A percentile compares a stretch with the other conserved stretches of the same genome.
Evolutionary conservation across 2,888 invertebrate genomes (phyloP).

Genomic region (Calameuta pallipes): DNA sequence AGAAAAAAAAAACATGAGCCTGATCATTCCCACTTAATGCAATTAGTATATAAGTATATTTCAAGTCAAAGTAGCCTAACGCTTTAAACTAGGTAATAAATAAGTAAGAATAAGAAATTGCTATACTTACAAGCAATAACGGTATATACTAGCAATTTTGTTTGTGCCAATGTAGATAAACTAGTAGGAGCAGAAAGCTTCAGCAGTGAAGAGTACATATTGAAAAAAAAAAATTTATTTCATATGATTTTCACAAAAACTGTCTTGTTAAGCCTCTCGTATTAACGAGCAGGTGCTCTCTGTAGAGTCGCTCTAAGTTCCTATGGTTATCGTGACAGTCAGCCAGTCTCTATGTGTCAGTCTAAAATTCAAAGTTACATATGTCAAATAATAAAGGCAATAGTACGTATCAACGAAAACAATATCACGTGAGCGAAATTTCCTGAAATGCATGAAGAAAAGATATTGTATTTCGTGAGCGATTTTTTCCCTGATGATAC

Average conservation of each 20-base stretch:
- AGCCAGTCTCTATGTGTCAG: not conserved
- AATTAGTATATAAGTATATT: not conserved
- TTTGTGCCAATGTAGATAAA: constrained; percentile 29
- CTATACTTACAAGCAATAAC: constrained; percentile 25
- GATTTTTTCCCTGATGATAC: not conserved
- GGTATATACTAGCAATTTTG: constrained; percentile 22
- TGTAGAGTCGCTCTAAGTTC: constrained; percentile 21
- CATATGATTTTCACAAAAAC: not conserved
- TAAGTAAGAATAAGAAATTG: constrained; percentile 9
- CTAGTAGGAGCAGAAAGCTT: constrained; percentile 16
- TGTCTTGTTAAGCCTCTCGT: not conserved
- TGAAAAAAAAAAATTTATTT: not conserved
- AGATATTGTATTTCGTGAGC: not conserved
- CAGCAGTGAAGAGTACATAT: constrained; percentile 5
- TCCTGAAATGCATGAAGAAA: too few relatives aligned
- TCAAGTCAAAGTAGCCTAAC: constrained; percentile 4
- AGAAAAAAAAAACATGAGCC: constrained; percentile 11
- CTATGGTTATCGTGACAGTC: constrained; percentile 8
- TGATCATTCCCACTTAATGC: constrained; percentile 11
- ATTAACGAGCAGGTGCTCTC: constrained; percentile 14
- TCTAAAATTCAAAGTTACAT: not conserved
- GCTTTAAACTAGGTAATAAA: not conserved
- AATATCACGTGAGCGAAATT: not conserved
- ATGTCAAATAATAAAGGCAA: not conserved
- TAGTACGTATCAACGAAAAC: not conserved